Percentiles rank a stretch among this genome's conserved stretches.
Evolutionary conservation across 35 echinoderm and acorn worm species (phyloP).

Genomic region (Ptychodera flava): DNA sequence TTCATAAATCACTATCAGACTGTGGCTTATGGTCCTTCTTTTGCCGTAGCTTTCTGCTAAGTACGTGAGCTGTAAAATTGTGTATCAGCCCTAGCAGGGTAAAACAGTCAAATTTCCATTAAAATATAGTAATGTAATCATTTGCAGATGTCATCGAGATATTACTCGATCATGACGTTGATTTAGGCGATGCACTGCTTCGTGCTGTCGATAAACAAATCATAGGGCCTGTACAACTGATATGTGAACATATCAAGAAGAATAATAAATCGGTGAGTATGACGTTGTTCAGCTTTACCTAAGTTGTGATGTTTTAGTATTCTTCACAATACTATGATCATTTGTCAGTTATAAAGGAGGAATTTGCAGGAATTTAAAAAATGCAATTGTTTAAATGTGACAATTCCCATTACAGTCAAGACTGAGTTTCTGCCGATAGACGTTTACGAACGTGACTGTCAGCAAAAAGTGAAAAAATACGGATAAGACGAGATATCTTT

Average conservation of each 20-base stretch:
- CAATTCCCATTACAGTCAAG: neutral
- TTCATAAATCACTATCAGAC: too few relatives aligned
- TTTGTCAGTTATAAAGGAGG: neutral
- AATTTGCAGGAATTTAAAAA: neutral
- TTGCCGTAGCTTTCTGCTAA: too few relatives aligned
- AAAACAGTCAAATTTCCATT: too few relatives aligned
- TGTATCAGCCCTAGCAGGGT: too few relatives aligned
- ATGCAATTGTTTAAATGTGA: neutral
- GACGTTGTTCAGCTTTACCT: neutral
- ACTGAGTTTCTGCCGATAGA: neutral
- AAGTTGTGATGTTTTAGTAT: neutral
- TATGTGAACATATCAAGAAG: neutral
- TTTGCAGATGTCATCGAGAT: slow-evolving; percentile 14
- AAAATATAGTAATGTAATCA: too few relatives aligned
- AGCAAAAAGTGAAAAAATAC: too few relatives aligned
- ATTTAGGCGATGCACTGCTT: slow-evolving; percentile 10
- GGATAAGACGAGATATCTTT: too few relatives aligned
- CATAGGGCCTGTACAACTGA: neutral
- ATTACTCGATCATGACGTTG: slow-evolving; percentile 6
- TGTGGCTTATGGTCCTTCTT: too few relatives aligned
- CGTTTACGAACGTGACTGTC: neutral
- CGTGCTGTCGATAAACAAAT: slow-evolving; percentile 3
- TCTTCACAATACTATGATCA: neutral
- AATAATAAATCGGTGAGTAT: slow-evolving; percentile 7
- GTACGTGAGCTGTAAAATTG: too few relatives aligned